These are phyloP conservation scores for Anoplophora glabripennis DNA, from an alignment of 1,140 invertebrate genomes.

Conservation along the genomic window DNA sequence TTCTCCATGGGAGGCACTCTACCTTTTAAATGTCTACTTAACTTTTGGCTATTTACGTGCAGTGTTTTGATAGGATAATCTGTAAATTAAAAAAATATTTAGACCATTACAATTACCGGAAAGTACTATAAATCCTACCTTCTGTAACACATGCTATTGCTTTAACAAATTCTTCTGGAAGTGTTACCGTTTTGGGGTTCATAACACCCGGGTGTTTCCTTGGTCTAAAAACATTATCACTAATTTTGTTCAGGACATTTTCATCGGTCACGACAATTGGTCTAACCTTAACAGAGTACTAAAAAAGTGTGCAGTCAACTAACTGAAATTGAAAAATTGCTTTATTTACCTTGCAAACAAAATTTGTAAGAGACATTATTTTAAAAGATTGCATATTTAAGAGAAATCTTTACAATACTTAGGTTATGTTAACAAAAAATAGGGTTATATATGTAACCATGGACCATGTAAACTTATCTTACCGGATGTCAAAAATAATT, in stretches of 20 bases:
- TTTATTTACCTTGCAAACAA: too few species aligned
- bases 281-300: constrained; percentile 14
- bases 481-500: too few species aligned
- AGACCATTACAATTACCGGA: constrained; percentile 14
- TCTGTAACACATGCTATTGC: constrained; percentile 55
- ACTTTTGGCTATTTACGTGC: constrained; percentile 51
- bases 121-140: constrained; percentile 40
- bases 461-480: too few species aligned
- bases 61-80: constrained; percentile 56
- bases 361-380: too few species aligned
- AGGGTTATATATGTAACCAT: too few species aligned
- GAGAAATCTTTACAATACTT: too few species aligned
- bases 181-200: constrained; percentile 48
- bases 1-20: constrained; percentile 62
- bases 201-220: constrained; percentile 67
- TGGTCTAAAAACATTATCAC: constrained; percentile 59
- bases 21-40: constrained; percentile 59
- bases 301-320: too few species aligned
- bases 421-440: too few species aligned
- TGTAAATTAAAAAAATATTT: constrained; percentile 32
- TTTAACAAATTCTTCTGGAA: constrained; percentile 60
- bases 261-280: constrained; percentile 51
- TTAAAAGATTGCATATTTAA: too few species aligned
- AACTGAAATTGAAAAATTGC: too few species aligned
- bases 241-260: constrained; percentile 53